Base-by-base conservation (phyloP, 2,113 vertebrate genomes). In the Paracanthobrama guichenoti region DNA sequence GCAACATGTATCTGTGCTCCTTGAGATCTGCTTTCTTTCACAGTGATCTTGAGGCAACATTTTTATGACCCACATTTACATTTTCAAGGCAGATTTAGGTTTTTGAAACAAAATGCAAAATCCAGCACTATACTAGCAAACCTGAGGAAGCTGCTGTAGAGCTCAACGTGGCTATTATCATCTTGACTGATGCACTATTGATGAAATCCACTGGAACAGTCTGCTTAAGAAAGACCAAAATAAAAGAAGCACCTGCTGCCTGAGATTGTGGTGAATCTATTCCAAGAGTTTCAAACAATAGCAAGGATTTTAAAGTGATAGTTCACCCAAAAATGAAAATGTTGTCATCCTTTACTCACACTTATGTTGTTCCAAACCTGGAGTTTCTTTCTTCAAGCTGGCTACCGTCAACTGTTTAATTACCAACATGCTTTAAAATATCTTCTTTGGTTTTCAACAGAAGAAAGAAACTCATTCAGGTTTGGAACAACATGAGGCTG, bases 201-300 rank as follows among this genome's bases (percentile, higher is more conserved):
- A 6, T 64, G 24, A 72, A 82, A 79, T 64, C 18, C 60, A 86
- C 66, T 55, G 60, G 16, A 82, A 53, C 35, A 66, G 48, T 10
- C 78, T 59, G 86, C 35, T 22, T 69, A 57, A 79, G 59, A 74
- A 85, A 81, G 78, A 77, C 84, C 82, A 88, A 85, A 85, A 89
- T 87, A 88, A 88, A 77, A 86, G 57, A 81, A 87, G 81, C 90
- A 90, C 88, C 90, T 90, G 90, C 91, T 88, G 88, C 77, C 48
- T 78, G 24, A 35, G 28, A 55, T 80, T 59, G 18, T 71, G 67
- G 59, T 66, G 78, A 75, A 87, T 82, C 57, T 20, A 46, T 12
- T 69, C 67, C 66, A 89, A 83, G 79, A 82, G 66, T 46, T 84
- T 66, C 69, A 89, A 90, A 92, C 90, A 91, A 91, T 86, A 87